Evolutionary conservation across 1,140 invertebrate genomes (phyloP), one percentile per base, ranked within the genome.

Genomic region (Acyrthosiphon pisum): DNA sequence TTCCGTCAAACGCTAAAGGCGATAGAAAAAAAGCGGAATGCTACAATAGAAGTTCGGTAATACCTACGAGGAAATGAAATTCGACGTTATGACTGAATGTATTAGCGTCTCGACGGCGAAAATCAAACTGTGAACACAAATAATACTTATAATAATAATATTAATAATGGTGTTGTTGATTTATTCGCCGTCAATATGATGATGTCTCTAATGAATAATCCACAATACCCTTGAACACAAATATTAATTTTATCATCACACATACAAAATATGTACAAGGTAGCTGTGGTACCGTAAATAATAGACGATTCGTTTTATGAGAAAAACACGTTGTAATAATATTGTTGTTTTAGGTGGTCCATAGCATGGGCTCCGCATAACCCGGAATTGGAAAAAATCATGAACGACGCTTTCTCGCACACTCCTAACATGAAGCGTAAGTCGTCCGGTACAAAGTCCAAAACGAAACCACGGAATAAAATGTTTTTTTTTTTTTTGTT

Each of bases 401-500:
- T 94, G 93, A 56, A 2, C 26, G 14, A 50, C 23, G 44, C 90
- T 46, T 96, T 94, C 90, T 94, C 95, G 46, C 95, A 95, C 94
- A 95, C 95, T 53, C 86, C 93, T 56, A 95, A 93, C 53, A 56
- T 37, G 14, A 84, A 84, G 20, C 48, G 91, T 93, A 93, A 93
- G 91, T 92, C 3, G 35, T 41, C n/a, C 20, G 6, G 14, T 76
- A 76, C 14, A 6, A 76, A 76, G 23, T 23, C 37, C 22, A 14
- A 1, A 84, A 44, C 37, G 48, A 6, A 88, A 26, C 14, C 53
- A 23, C 35, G 7, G 0, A 53, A 26, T 68, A 44, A 41, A 41
- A 26, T 53, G 0, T 46, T 6, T 46, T 9, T 30, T 30, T 30
- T 23, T n/a, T 48, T 35, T 35, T 48, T 48, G 41, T 53, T 35